Base-by-base conservation (phyloP, 2,797 vertebrate species). In the Gallirallus australis region DNA sequence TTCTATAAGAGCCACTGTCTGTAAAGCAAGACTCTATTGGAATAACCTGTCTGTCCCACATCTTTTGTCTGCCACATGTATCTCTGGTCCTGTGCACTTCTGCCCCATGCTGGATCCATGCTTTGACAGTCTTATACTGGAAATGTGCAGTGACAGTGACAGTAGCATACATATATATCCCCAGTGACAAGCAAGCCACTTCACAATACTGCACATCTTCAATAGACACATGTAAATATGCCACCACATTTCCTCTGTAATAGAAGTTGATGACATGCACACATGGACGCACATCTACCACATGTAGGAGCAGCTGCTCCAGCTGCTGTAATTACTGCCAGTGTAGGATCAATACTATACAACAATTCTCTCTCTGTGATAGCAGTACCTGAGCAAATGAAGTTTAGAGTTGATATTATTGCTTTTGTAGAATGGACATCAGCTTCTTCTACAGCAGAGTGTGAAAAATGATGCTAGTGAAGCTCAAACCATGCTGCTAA, bases 321-420 rank as follows among this genome's bases (percentile, higher is more conserved):
- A 70, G 65, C n/a, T 93, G 48, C 80, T 88, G 18, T 42, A 88
- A 80, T 80, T 84, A n/a, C 70, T 84, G 66, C 45, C 57, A 31
- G 15, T 56, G 45, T 28, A 57, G 63, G 35, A 68, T 89, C 84
- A 48, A 65, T 84, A 39, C 8, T 78, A 35, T 15, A 11, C 27
- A 69, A 56, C 33, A 82, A 23, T 85, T 82, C 37, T 91, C 31
- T 68, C 77, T 64, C 1, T 6, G 48, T 71, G 40, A 45, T 56
- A 69, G 40, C 31, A 57, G 25, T 40, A 83, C 33, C 35, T 28
- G 27, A 82, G 57, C 63, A 75, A 89, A 86, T 86, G 42, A 90
- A 45, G 6, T 84, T 78, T 48, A 35, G 40, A 19, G 19, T 71
- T 92, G 50, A n/a, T 78, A 45, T 71, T 86, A 45, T 14, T 84